Conservation (phyloP, 2,888 invertebrate genomes). For the Podotricha telesiphe region DNA sequence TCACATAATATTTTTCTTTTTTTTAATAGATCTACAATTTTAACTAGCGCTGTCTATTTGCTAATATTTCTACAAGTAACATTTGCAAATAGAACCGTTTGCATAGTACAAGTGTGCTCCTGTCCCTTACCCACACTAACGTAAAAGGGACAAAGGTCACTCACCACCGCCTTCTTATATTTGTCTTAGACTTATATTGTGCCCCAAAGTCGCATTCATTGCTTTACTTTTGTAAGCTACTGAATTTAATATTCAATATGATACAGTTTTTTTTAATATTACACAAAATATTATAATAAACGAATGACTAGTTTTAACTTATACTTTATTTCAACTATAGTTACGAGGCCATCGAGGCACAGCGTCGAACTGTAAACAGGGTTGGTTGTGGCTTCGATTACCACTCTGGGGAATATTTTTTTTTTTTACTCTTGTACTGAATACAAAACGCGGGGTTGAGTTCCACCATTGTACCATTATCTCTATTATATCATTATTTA, state of each 20-base stretch:
- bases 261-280: not conserved
- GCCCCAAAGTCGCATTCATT: slow-evolving; percentile 58
- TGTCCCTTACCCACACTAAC: slow-evolving; percentile 78
- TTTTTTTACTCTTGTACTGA: too few relatives aligned
- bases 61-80: slow-evolving; percentile 60
- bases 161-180: slow-evolving; percentile 80
- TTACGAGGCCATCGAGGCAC: too few relatives aligned
- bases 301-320: too few relatives aligned
- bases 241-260: slow-evolving; percentile 30
- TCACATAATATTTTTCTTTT: too few relatives aligned
- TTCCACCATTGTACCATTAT: too few relatives aligned
- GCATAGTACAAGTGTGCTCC: slow-evolving; percentile 64
- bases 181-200: slow-evolving; percentile 81
- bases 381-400: too few relatives aligned
- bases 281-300: too few relatives aligned
- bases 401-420: too few relatives aligned
- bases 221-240: slow-evolving; percentile 31
- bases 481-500: too few relatives aligned
- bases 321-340: too few relatives aligned
- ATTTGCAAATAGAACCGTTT: slow-evolving; percentile 78
- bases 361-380: too few relatives aligned
- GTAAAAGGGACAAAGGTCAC: slow-evolving; percentile 79
- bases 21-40: not conserved
- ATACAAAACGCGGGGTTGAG: too few relatives aligned
- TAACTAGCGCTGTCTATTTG: slow-evolving; percentile 36